Evolutionary conservation across 2,113 vertebrate species (phyloP).

Genomic region (Varanus salvator): DNA sequence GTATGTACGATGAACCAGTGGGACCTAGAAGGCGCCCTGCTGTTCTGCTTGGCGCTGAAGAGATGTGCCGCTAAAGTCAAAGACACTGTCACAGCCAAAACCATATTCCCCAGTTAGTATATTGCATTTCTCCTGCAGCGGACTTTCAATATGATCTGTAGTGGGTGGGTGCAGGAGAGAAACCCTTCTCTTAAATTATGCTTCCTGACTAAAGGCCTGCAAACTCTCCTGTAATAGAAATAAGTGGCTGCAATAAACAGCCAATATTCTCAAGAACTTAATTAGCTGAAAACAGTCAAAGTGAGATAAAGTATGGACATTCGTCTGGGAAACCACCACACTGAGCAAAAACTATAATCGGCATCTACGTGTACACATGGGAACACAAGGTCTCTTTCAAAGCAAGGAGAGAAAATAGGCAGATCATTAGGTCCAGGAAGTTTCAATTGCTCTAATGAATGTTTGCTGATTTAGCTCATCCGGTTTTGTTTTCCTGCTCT

Average conservation of each 20-base stretch:
- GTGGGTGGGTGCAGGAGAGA: not conserved
- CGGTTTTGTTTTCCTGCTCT: slow-evolving; percentile 1
- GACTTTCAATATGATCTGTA: not conserved
- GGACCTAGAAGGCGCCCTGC: not conserved
- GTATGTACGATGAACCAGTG: not conserved
- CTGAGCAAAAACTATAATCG: not conserved
- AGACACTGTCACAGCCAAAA: not conserved
- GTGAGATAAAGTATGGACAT: not conserved
- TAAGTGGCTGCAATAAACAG: slow-evolving; percentile 6
- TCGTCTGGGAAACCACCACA: slow-evolving; percentile 11
- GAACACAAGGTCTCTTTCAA: slow-evolving; percentile 11
- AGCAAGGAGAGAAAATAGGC: not conserved
- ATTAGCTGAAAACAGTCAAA: not conserved
- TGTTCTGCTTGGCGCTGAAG: not conserved
- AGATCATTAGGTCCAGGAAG: not conserved
- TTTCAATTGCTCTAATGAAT: slow-evolving; percentile 23
- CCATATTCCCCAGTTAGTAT: not conserved
- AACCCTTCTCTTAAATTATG: not conserved
- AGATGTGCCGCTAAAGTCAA: not conserved
- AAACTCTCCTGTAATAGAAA: slow-evolving; percentile 34
- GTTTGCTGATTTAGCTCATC: slow-evolving; percentile 18
- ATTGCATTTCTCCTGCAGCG: not conserved
- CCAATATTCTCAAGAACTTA: slow-evolving; percentile 8
- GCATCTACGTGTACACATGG: not conserved
- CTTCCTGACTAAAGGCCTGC: slow-evolving; percentile 6